A percentile compares a stretch with the other conserved stretches of the same genome.
Evolutionary conservation across 64 coral and sea anemone species (phyloP).

Genomic region (Stichodactyla mertensii): DNA sequence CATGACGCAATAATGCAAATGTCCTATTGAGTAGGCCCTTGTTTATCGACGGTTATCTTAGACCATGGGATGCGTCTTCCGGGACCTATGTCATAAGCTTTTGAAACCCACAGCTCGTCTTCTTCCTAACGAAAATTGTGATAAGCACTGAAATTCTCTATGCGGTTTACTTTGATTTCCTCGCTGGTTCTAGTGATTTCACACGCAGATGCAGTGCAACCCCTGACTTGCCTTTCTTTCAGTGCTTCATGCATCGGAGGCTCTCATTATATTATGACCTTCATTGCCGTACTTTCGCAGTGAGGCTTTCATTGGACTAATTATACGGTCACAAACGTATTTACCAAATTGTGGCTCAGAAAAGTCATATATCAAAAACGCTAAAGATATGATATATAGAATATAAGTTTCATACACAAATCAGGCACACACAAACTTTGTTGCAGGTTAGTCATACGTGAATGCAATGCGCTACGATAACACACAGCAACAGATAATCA

Average conservation of each 20-base stretch:
- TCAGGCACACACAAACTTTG: no score
- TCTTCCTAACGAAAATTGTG: conserved; percentile 34
- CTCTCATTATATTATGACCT: conserved; percentile 7
- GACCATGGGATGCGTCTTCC: conserved; percentile 38
- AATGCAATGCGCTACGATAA: no score
- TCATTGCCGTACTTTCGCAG: conserved; percentile 18
- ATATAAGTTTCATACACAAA: no score
- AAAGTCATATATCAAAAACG: background rate
- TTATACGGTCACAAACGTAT: background rate
- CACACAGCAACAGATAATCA: no score
- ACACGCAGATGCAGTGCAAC: background rate
- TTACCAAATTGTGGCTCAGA: no score
- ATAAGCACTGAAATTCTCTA: conserved; percentile 40
- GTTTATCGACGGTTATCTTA: no score
- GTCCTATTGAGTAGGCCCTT: no score
- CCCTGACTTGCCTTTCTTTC: conserved; percentile 2
- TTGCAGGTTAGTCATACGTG: no score
- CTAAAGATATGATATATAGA: no score
- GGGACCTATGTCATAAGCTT: conserved; percentile 51
- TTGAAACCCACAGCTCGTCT: conserved; percentile 30
- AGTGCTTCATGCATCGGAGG: conserved; percentile 13
- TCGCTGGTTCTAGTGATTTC: background rate
- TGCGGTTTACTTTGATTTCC: conserved; percentile 30
- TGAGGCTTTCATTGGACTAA: conserved; percentile 14
- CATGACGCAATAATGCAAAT: no score